These are phyloP conservation scores for Drosophila navojoa DNA, from an alignment of 1,140 invertebrate species.

Conservation along the genomic window DNA sequence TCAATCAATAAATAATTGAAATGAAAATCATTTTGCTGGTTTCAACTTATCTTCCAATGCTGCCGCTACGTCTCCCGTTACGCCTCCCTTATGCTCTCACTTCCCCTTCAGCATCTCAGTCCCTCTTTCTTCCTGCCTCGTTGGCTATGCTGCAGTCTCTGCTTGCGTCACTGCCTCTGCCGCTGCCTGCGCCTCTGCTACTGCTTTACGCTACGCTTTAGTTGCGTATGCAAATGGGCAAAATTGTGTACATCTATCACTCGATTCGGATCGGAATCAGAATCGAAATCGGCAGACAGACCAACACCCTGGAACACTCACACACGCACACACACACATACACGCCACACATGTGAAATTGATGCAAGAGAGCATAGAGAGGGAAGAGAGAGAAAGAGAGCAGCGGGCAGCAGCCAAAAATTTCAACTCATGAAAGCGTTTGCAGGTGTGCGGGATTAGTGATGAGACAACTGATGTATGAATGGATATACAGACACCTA, in stretches of 20 bases:
- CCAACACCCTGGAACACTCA: constrained; percentile 37
- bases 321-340: constrained; percentile 5
- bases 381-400: too few species aligned
- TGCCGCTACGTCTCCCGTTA: background rate
- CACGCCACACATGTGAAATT: background rate
- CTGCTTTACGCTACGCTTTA: constrained; percentile 49
- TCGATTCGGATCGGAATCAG: constrained; percentile 62
- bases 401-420: constrained; percentile 2
- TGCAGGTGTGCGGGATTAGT: constrained; percentile 66
- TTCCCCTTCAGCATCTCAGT: background rate
- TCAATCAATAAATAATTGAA: constrained; percentile 83
- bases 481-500: background rate
- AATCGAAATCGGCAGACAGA: constrained; percentile 61
- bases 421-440: constrained; percentile 42
- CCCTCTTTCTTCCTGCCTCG: background rate
- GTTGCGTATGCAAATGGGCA: constrained; percentile 76
- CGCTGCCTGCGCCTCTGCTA: background rate
- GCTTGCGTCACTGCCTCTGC: background rate
- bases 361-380: background rate
- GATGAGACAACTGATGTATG: constrained; percentile 51
- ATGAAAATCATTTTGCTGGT: constrained; percentile 82
- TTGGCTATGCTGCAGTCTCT: background rate
- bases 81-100: background rate
- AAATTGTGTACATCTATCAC: constrained; percentile 81
- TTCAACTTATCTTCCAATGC: constrained; percentile 70